Conservation (phyloP, 2,113 vertebrate species). For the Cardinalis cardinalis region DNA sequence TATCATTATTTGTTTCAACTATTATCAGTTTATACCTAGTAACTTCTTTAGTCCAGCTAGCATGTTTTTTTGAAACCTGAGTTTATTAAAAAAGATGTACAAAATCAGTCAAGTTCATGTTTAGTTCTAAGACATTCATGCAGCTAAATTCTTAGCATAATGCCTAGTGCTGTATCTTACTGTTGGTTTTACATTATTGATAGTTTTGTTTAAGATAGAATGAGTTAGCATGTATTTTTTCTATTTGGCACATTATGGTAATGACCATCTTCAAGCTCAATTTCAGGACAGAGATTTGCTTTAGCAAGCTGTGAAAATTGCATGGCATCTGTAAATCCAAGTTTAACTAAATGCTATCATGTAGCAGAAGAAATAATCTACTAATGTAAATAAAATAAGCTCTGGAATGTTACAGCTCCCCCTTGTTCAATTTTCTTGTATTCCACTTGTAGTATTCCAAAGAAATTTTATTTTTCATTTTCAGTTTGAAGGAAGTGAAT, state of each 20-base stretch:
- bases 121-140: neutral
- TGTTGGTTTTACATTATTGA: neutral
- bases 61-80: neutral
- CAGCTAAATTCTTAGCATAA: neutral
- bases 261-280: neutral
- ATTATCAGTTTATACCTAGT: neutral
- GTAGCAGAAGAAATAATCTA: neutral
- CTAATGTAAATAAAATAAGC: neutral
- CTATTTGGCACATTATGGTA: neutral
- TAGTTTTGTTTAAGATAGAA: neutral
- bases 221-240: neutral
- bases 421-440: neutral
- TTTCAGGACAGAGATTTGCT: neutral
- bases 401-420: rapidly evolving
- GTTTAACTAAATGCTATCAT: neutral
- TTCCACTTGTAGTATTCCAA: neutral
- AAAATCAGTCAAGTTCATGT: neutral
- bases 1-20: neutral
- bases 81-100: neutral
- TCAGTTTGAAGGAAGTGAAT: neutral
- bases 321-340: neutral
- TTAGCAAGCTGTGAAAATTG: neutral
- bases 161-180: neutral
- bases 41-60: neutral
- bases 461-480: neutral